These are phyloP conservation scores for Eledona agricola DNA, from an alignment of 2,888 invertebrate genomes.

Conservation along the genomic window DNA sequence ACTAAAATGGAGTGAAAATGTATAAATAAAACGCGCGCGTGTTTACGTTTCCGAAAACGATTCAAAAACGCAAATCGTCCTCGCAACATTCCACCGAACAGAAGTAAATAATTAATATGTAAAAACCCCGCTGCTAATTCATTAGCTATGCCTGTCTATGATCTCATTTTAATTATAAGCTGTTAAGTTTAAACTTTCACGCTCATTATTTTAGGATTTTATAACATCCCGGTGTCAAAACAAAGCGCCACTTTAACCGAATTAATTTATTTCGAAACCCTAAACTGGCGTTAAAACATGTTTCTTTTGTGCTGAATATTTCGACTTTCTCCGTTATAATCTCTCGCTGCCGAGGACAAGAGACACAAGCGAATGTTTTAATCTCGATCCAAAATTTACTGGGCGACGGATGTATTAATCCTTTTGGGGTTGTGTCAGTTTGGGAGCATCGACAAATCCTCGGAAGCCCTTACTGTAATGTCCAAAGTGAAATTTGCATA, in stretches of 20 bases:
- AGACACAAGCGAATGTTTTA: constrained; percentile 14
- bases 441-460: constrained; percentile 14
- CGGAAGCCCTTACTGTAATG: constrained; percentile 3
- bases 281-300: too few relatives aligned
- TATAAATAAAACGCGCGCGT: too few relatives aligned
- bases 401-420: constrained; percentile 11
- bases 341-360: too few relatives aligned
- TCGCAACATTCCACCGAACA: too few relatives aligned
- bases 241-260: neutral
- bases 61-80: constrained; percentile 1
- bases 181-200: constrained; percentile 6
- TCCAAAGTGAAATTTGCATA: neutral
- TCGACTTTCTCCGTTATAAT: too few relatives aligned
- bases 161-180: constrained; percentile 1
- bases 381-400: constrained; percentile 4
- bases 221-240: neutral
- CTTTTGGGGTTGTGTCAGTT: constrained; percentile 14
- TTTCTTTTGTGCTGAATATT: too few relatives aligned
- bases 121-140: constrained; percentile 2
- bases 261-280: too few relatives aligned
- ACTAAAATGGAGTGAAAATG: too few relatives aligned
- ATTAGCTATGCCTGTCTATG: constrained; percentile 3
- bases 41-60: constrained; percentile 1
- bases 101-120: constrained; percentile 5
- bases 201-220: constrained; percentile 1